Percentiles rank a stretch among this genome's conserved stretches.
Evolutionary conservation across 2,797 vertebrate species (phyloP).

Genomic region (Melanotaenia pygmaea): DNA sequence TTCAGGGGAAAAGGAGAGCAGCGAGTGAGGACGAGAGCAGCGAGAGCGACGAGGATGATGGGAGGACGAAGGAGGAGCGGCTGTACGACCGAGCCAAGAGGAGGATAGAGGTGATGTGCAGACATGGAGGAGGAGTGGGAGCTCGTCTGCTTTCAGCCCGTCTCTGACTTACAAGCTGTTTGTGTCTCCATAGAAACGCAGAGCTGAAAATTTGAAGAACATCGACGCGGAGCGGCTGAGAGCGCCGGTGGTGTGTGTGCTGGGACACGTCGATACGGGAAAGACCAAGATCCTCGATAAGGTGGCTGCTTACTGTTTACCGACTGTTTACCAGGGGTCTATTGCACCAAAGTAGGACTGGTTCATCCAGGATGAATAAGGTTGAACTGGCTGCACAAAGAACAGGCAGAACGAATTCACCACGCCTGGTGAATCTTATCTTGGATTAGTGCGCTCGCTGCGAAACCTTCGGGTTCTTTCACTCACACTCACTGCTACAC

Average conservation of each 20-base stretch:
- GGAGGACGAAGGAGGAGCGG: slow-evolving; percentile 91
- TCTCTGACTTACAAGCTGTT: neutral
- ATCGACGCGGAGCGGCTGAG: slow-evolving; percentile 87
- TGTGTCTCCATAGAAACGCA: slow-evolving; percentile 86
- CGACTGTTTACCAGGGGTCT: neutral
- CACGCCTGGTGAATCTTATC: no score
- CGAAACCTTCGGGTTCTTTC: no score
- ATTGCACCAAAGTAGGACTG: no score
- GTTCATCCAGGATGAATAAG: no score
- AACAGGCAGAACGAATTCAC: no score
- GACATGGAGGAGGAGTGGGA: neutral
- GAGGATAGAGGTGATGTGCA: slow-evolving; percentile 89
- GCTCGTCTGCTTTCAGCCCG: neutral
- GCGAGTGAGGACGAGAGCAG: slow-evolving; percentile 80
- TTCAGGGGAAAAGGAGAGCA: slow-evolving; percentile 74
- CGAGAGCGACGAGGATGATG: slow-evolving; percentile 81
- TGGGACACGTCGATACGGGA: slow-evolving; percentile 97
- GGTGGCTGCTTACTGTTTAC: slow-evolving; percentile 63
- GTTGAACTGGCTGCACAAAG: no score
- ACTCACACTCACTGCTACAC: no score
- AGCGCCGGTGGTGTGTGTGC: slow-evolving; percentile 96
- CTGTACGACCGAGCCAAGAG: slow-evolving; percentile 94
- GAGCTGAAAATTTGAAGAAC: slow-evolving; percentile 90
- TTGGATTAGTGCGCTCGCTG: no score
- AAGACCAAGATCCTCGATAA: slow-evolving; percentile 99